Percentiles rank a stretch among this genome's conserved stretches.
Conservation (phyloP, 53 echinoderm and acorn worm genomes). For the Echinarachnius parma region DNA sequence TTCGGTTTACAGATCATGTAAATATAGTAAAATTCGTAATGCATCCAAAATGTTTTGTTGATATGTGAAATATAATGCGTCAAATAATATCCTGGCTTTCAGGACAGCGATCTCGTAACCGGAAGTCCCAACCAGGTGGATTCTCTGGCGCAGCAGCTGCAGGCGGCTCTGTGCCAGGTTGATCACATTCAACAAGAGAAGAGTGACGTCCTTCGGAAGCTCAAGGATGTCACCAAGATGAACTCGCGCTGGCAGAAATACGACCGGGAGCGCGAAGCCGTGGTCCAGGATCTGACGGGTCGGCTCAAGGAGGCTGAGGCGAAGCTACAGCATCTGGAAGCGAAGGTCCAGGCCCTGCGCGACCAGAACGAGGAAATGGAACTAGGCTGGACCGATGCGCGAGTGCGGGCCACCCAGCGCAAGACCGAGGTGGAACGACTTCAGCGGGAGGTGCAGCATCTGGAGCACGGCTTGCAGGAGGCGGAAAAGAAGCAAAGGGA, state of each 20-base stretch:
- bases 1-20: too few species aligned
- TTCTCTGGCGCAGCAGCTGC: background rate
- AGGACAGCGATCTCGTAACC: too few species aligned
- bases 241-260: constrained; percentile 42
- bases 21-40: too few species aligned
- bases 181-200: constrained; percentile 10
- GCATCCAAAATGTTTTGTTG: too few species aligned
- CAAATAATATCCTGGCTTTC: too few species aligned
- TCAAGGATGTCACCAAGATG: constrained; percentile 35
- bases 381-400: constrained; percentile 32
- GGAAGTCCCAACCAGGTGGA: too few species aligned
- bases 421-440: constrained; percentile 26
- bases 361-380: constrained; percentile 35
- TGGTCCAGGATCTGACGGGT: constrained; percentile 10
- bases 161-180: background rate
- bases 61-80: too few species aligned
- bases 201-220: background rate
- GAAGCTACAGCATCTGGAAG: constrained; percentile 5
- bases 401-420: constrained; percentile 39
- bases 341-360: constrained; percentile 1
- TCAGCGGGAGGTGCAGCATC: constrained; percentile 8
- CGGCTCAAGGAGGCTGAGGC: background rate
- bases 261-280: constrained; percentile 31
- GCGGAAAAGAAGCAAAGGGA: constrained; percentile 30
- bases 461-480: constrained; percentile 14